Conservation (phyloP, 2,888 invertebrate species). For the Parascotia fuliginaria region DNA sequence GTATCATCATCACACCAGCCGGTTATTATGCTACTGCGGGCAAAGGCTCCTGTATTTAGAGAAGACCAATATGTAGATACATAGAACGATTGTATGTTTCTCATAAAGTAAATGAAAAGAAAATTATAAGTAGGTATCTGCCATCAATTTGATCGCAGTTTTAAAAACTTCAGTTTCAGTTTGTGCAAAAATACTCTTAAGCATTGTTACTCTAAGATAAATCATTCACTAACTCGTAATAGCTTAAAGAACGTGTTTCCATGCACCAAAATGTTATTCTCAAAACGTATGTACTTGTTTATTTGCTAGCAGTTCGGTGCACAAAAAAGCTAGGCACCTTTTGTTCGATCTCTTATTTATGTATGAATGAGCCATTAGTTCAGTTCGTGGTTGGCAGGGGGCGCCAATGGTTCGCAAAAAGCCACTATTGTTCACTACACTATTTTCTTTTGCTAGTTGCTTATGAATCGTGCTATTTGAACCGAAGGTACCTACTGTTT, state of each 20-base stretch:
- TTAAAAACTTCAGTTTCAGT: too few relatives aligned
- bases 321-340: slow-evolving; percentile 31
- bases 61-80: too few relatives aligned
- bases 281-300: slow-evolving; percentile 2
- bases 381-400: slow-evolving; percentile 31
- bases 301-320: slow-evolving; percentile 28
- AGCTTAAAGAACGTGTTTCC: background rate
- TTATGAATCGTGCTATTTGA: slow-evolving; percentile 8
- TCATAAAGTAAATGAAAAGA: too few relatives aligned
- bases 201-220: background rate
- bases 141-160: too few relatives aligned
- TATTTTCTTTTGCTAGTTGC: slow-evolving; percentile 32
- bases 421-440: slow-evolving; percentile 36
- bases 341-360: slow-evolving; percentile 49
- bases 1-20: too few relatives aligned
- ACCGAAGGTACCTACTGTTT: background rate
- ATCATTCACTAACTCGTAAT: background rate
- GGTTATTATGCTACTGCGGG: too few relatives aligned
- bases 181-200: too few relatives aligned
- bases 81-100: too few relatives aligned
- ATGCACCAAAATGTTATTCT: background rate
- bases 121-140: too few relatives aligned
- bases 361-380: slow-evolving; percentile 49
- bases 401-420: slow-evolving; percentile 36
- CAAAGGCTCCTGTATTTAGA: too few relatives aligned